phyloP scores from a whole-genome alignment of 2,797 vertebrate genomes.

The Benthosema pterotum region DNA sequence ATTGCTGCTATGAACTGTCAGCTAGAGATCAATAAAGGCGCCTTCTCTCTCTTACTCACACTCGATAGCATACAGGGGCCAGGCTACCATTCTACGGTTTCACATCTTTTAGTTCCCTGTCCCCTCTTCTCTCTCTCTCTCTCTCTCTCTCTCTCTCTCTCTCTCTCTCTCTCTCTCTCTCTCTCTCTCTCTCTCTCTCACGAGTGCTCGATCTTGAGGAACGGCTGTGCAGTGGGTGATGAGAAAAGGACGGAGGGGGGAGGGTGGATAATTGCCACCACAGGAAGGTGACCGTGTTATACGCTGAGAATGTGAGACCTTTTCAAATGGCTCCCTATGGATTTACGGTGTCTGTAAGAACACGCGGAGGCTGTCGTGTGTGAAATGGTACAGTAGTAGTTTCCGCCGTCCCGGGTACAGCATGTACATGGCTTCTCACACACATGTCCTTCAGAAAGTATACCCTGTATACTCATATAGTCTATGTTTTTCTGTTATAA shows the following conservation, averaged over 20 bases:
- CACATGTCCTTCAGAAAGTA: not conserved
- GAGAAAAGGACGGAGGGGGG: constrained; percentile 3
- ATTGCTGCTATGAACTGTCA: not conserved
- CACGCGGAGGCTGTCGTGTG: not conserved
- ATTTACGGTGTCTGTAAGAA: not conserved
- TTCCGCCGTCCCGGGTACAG: not conserved
- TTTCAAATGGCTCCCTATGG: constrained; percentile 17
- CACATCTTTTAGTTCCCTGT: not conserved
- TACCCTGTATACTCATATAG: too few relatives aligned
- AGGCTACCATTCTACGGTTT: too few relatives aligned
- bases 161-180: not conserved
- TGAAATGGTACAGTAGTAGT: not conserved
- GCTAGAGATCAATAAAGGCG: constrained; percentile 9
- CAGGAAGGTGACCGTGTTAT: not conserved
- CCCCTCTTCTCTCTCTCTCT: not conserved
- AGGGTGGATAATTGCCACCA: constrained; percentile 17
- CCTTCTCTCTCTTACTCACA: not conserved
- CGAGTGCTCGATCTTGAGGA: not conserved
- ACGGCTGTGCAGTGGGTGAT: not conserved
- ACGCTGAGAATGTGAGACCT: constrained; percentile 16
- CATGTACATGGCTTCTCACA: not conserved
- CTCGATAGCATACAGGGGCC: not conserved
- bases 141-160: not conserved
- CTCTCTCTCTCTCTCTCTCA: not conserved
- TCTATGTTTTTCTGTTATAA: not conserved